phyloP scores from a whole-genome alignment of 2,797 vertebrate genomes.

The Oreortyx pictus region DNA sequence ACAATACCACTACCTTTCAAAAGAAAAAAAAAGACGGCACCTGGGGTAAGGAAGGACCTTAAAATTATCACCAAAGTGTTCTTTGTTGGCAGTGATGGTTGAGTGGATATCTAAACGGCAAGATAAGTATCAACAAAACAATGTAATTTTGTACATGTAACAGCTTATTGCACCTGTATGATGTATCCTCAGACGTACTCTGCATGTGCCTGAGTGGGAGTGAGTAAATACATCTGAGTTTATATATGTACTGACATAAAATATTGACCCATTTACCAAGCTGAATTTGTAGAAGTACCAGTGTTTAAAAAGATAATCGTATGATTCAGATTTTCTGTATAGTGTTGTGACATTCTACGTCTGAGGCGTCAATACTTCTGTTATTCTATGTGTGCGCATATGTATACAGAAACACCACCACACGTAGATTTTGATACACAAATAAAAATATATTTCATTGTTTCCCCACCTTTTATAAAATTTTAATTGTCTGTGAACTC shows the following conservation, averaged over 20 bases:
- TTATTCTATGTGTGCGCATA: background rate
- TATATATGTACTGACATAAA: background rate
- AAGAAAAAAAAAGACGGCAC: background rate
- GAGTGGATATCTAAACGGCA: background rate
- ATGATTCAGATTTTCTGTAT: background rate
- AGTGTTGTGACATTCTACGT: background rate
- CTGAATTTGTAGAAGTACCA: background rate
- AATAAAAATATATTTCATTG: background rate
- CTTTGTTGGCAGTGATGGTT: background rate
- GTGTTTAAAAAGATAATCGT: background rate
- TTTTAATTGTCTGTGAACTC: background rate
- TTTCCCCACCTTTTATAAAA: background rate
- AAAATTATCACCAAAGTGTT: background rate
- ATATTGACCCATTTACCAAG: background rate
- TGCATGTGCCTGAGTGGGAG: background rate
- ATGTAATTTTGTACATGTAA: background rate
- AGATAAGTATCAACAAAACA: background rate
- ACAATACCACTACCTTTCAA: background rate
- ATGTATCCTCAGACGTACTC: background rate
- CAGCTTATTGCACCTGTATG: background rate
- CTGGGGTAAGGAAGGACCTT: background rate
- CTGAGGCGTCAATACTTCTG: background rate
- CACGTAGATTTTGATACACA: background rate
- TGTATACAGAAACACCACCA: background rate
- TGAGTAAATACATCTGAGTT: background rate